phyloP scores from a whole-genome alignment of 2,113 vertebrate genomes.

The Anhinga anhinga region DNA sequence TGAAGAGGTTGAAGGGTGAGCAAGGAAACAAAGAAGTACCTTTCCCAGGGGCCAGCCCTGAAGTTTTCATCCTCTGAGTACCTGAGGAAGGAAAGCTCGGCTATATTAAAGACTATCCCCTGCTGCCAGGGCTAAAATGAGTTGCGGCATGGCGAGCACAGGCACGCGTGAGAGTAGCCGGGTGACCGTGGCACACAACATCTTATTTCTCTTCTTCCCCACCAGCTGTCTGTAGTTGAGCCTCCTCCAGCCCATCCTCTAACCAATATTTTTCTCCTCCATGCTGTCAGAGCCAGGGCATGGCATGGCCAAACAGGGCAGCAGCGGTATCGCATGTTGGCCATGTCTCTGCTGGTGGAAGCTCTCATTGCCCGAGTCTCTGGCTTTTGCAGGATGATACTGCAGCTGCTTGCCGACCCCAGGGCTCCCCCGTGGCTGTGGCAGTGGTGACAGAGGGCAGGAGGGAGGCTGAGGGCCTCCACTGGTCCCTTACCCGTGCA shows the following conservation, averaged over 20 bases:
- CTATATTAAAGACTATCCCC: not conserved
- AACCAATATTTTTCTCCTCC: not conserved
- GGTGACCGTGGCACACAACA: not conserved
- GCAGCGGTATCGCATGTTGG: rapidly evolving
- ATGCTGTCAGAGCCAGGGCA: rapidly evolving
- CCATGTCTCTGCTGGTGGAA: not conserved
- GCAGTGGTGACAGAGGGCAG: not conserved
- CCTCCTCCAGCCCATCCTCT: not conserved
- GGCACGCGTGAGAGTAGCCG: not conserved
- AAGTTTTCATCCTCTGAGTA: not conserved
- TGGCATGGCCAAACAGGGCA: not conserved
- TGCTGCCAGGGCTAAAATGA: not conserved
- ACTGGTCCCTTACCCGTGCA: rapidly evolving
- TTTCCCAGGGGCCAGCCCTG: not conserved
- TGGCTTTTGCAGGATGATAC: not conserved
- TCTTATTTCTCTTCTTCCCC: not conserved
- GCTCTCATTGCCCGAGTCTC: not conserved
- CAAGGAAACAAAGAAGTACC: not conserved
- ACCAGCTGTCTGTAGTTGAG: rapidly evolving
- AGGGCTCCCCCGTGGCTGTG: not conserved
- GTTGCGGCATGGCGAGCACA: rapidly evolving
- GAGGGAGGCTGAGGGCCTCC: rapidly evolving
- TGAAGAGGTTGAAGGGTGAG: not conserved
- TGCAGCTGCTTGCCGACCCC: not conserved
- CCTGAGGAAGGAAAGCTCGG: not conserved